Evolutionary conservation across 2,888 invertebrate species (phyloP).

Genomic region (Dugesia japonica): DNA sequence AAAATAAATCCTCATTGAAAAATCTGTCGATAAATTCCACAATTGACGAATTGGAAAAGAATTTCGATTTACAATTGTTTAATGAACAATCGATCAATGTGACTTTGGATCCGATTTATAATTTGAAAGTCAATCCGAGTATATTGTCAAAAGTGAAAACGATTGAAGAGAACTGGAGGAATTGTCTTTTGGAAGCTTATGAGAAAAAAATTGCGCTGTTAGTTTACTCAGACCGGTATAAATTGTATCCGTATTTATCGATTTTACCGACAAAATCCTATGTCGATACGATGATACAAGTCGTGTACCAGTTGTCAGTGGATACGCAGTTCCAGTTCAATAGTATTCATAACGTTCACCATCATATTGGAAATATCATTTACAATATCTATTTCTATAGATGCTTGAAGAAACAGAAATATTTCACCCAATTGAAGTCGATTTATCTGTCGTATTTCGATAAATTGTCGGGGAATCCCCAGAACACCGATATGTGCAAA

Average conservation of each 20-base stretch:
- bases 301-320: neutral
- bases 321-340: neutral
- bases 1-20: neutral
- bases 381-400: neutral
- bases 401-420: slow-evolving; percentile 9
- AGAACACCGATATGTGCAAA: neutral
- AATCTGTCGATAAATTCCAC: neutral
- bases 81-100: neutral
- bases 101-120: neutral
- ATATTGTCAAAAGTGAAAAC: neutral
- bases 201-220: neutral
- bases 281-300: neutral
- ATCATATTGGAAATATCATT: neutral
- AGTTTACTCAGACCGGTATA: neutral
- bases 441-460: neutral
- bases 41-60: slow-evolving; percentile 5
- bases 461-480: neutral
- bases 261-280: neutral
- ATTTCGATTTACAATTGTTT: neutral
- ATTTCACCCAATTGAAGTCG: neutral
- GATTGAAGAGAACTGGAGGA: neutral
- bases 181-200: neutral
- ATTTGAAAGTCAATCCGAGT: neutral
- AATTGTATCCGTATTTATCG: neutral
- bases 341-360: neutral